Evolutionary conservation across 2,797 vertebrate genomes (phyloP), one percentile per base, ranked within the genome.

Genomic region (Xiphorhynchus erythropygius): DNA sequence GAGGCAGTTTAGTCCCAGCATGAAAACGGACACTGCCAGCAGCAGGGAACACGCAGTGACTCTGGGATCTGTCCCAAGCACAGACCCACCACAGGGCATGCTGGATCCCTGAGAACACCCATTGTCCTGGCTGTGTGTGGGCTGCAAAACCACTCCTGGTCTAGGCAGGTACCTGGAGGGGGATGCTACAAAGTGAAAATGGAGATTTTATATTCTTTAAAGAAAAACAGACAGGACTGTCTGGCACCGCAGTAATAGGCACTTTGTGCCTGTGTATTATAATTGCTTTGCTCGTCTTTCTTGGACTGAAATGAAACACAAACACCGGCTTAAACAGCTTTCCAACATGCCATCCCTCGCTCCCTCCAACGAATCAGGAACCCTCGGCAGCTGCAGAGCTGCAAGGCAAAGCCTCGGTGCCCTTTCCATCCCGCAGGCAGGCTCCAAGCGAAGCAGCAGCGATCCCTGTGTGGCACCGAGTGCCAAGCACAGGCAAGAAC

Each of bases 61-160:
- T 11, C 37, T 16, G 11, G 70, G n/a, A 18, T 3, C 60, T 10
- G 10, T 10, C 52, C 56, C 59, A 25, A 19, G 16, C 18, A 4
- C 55, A 18, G 17, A 56, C 8, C 50, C 82, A 33, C 5, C 7
- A 12, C 37, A 8, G 46, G 46, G 9, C 11, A 2, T 0, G 4
- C 55, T 4, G 37, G 4, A 18, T 33, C 35, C 22, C 87, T 6
- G 2, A 0, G 5, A 13, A 2, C 37, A 41, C 24, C 68, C 25
- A 3, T 1, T 4, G 25, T 4, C 13, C 33, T 0, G 2, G 24
- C 35, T 18, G 52, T 1, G 53, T 5, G 2, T 0, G 0, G 87
- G 8, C 37, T 1, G 12, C 13, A 18, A 79, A 60, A 42, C 50
- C 13, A 50, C 71, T 27, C 33, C 63, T 24, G 67, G 27, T 6